Evolutionary conservation across 2,888 invertebrate species (phyloP).

Genomic region (Rotaria socialis): DNA sequence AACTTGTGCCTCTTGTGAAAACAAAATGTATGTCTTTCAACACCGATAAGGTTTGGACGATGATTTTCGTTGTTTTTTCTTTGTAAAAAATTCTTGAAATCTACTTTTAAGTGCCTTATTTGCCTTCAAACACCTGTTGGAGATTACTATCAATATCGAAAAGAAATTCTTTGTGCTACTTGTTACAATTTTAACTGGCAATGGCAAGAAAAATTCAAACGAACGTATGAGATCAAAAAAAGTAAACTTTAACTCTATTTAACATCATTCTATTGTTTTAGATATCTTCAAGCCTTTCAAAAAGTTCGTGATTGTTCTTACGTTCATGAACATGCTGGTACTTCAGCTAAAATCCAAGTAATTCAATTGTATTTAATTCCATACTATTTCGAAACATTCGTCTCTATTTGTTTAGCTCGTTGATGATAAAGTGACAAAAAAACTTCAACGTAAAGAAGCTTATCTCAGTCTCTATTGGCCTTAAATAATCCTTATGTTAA

Average conservation of each 20-base stretch:
- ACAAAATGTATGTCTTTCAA: constrained; percentile 39
- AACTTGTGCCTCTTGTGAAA: constrained; percentile 42
- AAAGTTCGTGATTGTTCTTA: constrained; percentile 44
- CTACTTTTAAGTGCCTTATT: constrained; percentile 32
- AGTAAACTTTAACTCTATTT: not conserved
- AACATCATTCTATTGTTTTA: not conserved
- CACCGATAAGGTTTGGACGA: not conserved
- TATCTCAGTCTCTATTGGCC: constrained; percentile 8
- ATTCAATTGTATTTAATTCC: not conserved
- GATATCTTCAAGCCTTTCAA: constrained; percentile 43
- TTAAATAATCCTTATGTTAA: not conserved
- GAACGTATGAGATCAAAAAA: constrained; percentile 37
- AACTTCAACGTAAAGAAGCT: constrained; percentile 25
- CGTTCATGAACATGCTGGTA: constrained; percentile 44
- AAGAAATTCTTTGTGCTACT: constrained; percentile 14
- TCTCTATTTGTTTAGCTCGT: not conserved
- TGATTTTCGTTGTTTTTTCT: not conserved
- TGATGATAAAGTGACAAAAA: not conserved
- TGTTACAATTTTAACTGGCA: constrained; percentile 45
- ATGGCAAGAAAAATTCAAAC: constrained; percentile 46
- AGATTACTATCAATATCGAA: constrained; percentile 44
- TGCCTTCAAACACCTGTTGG: constrained; percentile 39
- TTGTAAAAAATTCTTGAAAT: no score
- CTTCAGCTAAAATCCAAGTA: constrained; percentile 45
- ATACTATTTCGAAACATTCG: no score